Conservation (phyloP, 2,888 invertebrate species). For the Meteorus cinctellus region DNA sequence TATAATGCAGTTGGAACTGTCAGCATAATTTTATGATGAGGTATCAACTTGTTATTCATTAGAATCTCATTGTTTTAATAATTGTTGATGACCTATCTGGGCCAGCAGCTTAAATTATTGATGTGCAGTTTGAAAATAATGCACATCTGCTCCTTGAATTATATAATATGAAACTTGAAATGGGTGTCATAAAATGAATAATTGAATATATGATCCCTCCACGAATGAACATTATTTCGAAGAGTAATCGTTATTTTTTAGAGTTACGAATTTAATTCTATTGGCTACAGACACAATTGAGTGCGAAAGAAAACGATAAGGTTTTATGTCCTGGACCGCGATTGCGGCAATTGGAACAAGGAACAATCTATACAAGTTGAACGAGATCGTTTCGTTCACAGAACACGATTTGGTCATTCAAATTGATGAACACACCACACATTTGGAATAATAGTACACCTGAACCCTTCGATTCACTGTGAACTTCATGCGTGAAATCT, state of each 20-base stretch:
- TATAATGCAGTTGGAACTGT: not conserved
- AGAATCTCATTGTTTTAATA: not conserved
- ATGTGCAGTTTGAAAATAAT: not conserved
- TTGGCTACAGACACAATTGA: conserved; percentile 25
- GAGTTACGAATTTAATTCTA: conserved; percentile 28
- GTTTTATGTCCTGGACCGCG: conserved; percentile 33
- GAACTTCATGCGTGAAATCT: conserved; percentile 14
- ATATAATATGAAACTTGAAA: not conserved
- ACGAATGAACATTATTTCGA: not conserved
- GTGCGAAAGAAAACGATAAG: conserved; percentile 40
- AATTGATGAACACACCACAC: conserved; percentile 35
- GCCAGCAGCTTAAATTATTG: not conserved
- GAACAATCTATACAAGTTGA: conserved; percentile 26
- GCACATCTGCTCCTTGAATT: no score
- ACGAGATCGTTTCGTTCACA: conserved; percentile 36
- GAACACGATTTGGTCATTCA: conserved; percentile 43
- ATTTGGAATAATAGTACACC: conserved; percentile 36
- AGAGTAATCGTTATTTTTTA: not conserved
- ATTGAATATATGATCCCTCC: not conserved
- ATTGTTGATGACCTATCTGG: not conserved
- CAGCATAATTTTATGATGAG: not conserved
- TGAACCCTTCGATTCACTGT: conserved; percentile 28
- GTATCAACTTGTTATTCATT: no score
- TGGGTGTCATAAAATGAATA: not conserved
- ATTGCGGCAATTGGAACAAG: conserved; percentile 32